Conservation (phyloP, 2,113 vertebrate genomes). For the Sisor rabdophorus region DNA sequence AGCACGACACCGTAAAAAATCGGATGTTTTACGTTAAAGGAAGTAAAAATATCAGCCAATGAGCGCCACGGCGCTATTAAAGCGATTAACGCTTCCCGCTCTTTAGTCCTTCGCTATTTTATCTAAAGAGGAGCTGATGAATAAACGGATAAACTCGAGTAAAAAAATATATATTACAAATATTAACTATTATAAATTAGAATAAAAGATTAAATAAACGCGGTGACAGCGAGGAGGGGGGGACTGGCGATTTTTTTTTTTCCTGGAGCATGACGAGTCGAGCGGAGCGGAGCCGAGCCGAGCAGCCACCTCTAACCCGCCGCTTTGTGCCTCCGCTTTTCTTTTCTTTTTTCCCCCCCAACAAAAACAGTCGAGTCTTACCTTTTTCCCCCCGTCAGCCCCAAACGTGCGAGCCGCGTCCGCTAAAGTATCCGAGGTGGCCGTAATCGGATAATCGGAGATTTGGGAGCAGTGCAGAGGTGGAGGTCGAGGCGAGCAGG, state of each 20-base stretch:
- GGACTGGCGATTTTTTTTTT: conserved; percentile 42
- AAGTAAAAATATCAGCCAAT: neutral
- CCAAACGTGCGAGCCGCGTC: conserved; percentile 65
- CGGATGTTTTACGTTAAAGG: neutral
- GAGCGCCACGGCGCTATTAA: conserved; percentile 1
- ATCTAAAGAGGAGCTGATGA: conserved; percentile 5
- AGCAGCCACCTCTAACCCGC: conserved; percentile 71
- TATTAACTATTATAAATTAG: neutral
- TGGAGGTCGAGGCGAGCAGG: conserved; percentile 66
- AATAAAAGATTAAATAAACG: neutral
- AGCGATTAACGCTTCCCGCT: conserved; percentile 28
- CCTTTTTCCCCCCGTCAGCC: conserved; percentile 61
- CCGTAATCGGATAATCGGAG: conserved; percentile 32
- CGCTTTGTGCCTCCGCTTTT: conserved; percentile 71
- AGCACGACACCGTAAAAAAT: neutral
- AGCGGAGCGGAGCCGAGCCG: conserved; percentile 41
- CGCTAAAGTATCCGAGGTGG: conserved; percentile 64
- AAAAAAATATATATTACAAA: neutral
- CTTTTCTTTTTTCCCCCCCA: conserved; percentile 54
- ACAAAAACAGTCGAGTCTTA: conserved; percentile 64
- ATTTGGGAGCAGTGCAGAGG: conserved; percentile 47
- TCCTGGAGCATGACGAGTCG: conserved; percentile 66
- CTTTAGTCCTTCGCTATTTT: conserved; percentile 6
- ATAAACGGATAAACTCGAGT: conserved; percentile 7
- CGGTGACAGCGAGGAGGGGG: neutral